These are phyloP conservation scores for Podocnemis expansa DNA, from an alignment of 2,113 vertebrate genomes.

Conservation along the genomic window DNA sequence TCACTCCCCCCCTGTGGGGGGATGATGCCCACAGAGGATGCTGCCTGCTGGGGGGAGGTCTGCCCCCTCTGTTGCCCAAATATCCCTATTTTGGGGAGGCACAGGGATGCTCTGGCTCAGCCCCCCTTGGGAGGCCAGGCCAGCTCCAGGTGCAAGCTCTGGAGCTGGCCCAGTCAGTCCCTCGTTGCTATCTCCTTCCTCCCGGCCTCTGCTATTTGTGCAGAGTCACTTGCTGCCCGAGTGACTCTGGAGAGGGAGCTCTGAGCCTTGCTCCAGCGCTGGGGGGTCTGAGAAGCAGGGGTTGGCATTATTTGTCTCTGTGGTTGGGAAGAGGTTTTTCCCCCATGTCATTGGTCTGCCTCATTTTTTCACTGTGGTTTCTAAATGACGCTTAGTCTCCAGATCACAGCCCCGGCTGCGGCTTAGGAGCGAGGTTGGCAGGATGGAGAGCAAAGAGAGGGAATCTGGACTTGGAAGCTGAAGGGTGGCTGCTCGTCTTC, in stretches of 20 bases:
- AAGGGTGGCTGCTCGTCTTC: background rate
- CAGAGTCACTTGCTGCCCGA: conserved; percentile 64
- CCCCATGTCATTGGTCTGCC: no score
- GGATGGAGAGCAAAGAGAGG: background rate
- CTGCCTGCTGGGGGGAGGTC: background rate
- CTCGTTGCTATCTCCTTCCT: background rate
- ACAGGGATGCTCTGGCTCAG: background rate
- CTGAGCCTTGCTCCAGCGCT: background rate
- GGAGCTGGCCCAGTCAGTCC: background rate
- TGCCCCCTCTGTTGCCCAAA: background rate
- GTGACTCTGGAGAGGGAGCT: background rate
- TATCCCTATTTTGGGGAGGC: background rate
- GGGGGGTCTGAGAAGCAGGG: background rate
- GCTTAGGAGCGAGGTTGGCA: background rate
- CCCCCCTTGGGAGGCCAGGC: background rate
- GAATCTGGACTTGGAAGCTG: background rate
- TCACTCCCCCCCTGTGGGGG: no score
- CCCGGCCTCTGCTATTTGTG: conserved; percentile 52
- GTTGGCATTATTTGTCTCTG: background rate
- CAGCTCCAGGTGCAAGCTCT: background rate
- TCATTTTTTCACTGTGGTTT: background rate
- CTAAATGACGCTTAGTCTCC: rapidly evolving
- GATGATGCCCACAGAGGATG: background rate
- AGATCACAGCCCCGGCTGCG: background rate
- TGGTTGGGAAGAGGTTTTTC: background rate